Evolutionary conservation across 2,797 vertebrate species (phyloP).

Genomic region (Poecilia wingei): DNA sequence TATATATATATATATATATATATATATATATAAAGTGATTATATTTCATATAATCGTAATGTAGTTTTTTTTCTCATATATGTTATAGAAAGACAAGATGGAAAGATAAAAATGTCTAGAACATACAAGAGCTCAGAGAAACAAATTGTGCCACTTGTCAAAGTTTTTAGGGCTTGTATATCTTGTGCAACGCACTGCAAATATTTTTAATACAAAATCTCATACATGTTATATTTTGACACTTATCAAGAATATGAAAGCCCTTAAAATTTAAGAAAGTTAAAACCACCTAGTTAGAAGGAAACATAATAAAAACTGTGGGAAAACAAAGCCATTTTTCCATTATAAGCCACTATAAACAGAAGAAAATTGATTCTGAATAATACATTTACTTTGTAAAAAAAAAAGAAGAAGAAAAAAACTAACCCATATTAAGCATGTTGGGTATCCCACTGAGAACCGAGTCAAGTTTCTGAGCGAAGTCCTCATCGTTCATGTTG

Average conservation of each 20-base stretch:
- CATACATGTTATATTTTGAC: background rate
- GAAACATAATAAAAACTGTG: background rate
- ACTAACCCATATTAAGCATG: slow-evolving; percentile 91
- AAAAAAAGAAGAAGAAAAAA: background rate
- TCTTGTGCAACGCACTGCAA: background rate
- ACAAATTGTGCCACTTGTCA: background rate
- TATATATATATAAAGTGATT: background rate
- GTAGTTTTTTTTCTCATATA: background rate
- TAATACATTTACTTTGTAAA: background rate
- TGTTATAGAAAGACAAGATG: background rate
- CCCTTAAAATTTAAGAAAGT: background rate
- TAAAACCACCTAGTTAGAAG: background rate
- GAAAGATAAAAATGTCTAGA: background rate
- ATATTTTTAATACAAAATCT: background rate
- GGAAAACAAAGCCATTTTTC: background rate
- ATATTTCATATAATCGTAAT: background rate
- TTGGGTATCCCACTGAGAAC: slow-evolving; percentile 89
- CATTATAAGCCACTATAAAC: background rate
- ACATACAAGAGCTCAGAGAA: background rate
- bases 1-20: too few relatives aligned
- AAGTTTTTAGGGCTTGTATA: background rate
- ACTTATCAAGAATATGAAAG: background rate
- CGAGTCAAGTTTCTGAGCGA: slow-evolving; percentile 87
- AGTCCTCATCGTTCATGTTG: slow-evolving; percentile 93
- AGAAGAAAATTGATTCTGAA: background rate